Percentiles rank a stretch among this genome's conserved stretches.
phyloP scores from a whole-genome alignment of 2,888 invertebrate species.

The Himalopsyche kuldschensis region DNA sequence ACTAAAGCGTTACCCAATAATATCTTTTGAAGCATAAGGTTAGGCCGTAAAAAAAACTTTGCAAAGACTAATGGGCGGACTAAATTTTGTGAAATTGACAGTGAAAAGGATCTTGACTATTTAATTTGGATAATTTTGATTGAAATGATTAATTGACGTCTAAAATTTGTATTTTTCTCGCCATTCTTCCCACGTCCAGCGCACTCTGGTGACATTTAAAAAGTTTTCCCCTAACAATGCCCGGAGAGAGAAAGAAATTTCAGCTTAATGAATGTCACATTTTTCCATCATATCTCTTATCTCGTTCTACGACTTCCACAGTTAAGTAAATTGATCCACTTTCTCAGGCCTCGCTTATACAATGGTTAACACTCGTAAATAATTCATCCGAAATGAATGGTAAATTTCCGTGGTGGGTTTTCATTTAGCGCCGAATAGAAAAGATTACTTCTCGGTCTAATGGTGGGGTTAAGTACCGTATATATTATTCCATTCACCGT shows the following conservation, averaged over 20 bases:
- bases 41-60: not conserved
- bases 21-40: too few relatives aligned
- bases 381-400: slow-evolving; percentile 29
- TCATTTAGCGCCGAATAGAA: not conserved
- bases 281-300: slow-evolving; percentile 14
- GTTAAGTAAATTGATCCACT: slow-evolving; percentile 27
- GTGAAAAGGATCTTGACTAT: not conserved
- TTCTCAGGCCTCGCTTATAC: slow-evolving; percentile 13
- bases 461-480: not conserved
- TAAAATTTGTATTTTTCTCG: not conserved
- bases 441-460: not conserved
- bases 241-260: not conserved
- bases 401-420: slow-evolving; percentile 5
- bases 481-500: not conserved
- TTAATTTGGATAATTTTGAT: not conserved
- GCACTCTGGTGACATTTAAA: not conserved
- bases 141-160: not conserved
- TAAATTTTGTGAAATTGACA: not conserved
- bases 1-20: too few relatives aligned
- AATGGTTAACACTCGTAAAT: slow-evolving; percentile 31
- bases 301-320: slow-evolving; percentile 8
- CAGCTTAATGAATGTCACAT: slow-evolving; percentile 19
- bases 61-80: not conserved
- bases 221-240: slow-evolving; percentile 11
- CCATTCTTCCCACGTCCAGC: not conserved